Evolutionary conservation across 1,140 invertebrate species (phyloP).

Genomic region (Pachyrhynchus sulphureomaculatus): DNA sequence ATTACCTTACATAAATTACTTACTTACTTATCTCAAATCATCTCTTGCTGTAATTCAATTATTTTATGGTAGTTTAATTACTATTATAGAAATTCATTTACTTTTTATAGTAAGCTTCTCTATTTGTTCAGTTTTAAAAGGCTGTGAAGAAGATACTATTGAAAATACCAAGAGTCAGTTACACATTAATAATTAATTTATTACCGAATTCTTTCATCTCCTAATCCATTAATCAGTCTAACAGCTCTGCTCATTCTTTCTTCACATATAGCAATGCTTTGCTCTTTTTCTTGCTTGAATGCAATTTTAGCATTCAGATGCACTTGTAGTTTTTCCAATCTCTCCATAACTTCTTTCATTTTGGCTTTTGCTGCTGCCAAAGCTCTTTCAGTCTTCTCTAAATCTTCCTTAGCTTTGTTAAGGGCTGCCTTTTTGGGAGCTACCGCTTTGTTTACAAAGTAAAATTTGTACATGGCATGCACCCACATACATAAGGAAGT

Average conservation of each 20-base stretch:
- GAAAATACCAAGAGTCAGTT: too few species aligned
- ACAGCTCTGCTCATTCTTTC: slow-evolving; percentile 76
- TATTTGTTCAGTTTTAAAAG: too few species aligned
- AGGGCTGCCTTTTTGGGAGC: slow-evolving; percentile 63
- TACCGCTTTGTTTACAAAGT: slow-evolving; percentile 60
- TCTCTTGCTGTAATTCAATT: too few species aligned
- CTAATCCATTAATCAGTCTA: slow-evolving; percentile 60
- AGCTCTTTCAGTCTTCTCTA: slow-evolving; percentile 63
- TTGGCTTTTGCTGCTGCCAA: slow-evolving; percentile 61
- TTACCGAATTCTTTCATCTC: slow-evolving; percentile 53
- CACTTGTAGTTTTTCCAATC: slow-evolving; percentile 65
- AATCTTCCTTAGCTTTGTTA: slow-evolving; percentile 59
- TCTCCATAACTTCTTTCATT: slow-evolving; percentile 60
- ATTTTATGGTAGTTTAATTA: too few species aligned
- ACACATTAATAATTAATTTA: too few species aligned
- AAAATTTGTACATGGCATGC: slow-evolving; percentile 69
- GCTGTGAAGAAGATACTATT: too few species aligned
- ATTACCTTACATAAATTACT: too few species aligned
- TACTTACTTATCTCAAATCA: too few species aligned
- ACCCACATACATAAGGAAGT: slow-evolving; percentile 71
- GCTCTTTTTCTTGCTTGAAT: slow-evolving; percentile 67
- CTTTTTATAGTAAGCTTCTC: too few species aligned
- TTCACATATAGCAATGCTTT: slow-evolving; percentile 73
- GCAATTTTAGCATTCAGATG: slow-evolving; percentile 64
- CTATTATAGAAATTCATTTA: too few species aligned